Base-by-base conservation (phyloP, 2,113 vertebrate genomes). In the Scopus umbretta region DNA sequence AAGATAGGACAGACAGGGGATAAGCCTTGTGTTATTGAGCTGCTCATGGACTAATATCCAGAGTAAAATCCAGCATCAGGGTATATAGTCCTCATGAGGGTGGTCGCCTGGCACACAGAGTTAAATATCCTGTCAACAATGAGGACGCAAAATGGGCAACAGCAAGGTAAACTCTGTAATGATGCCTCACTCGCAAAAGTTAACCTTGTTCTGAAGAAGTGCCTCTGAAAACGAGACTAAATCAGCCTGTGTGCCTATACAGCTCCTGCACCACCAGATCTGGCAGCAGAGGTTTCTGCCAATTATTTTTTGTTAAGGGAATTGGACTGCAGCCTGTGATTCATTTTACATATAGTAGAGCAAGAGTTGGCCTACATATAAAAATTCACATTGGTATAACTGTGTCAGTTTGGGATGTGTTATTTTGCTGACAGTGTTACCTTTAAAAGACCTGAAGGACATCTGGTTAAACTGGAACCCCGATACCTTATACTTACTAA, bases 391-490 rank as follows among this genome's bases (percentile, higher is more conserved):
- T 76, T 92, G 96, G 76, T 79, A 14, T 45, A 96, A 94, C 92
- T 95, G 88, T 96, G 91, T 96, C 92, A 97, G 36, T 90, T 86
- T 80, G 61, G 92, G 76, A 90, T 96, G 94, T 94, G 92, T 96
- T 89, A 95, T 95, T 96, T 96, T 96, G 75, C 83, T 95, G 92
- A 93, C 90, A 92, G 92, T 79, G 95, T 90, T 95, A 96, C 94
- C 96, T 96, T 92, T 96, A 68, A 92, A 88, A 86, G 88, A 92
- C 96, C 94, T 92, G 59, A 83, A 92, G 88, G 43, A 86, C 36
- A 79, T 81, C 70, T 82, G 94, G 93, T 66, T 83, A 94, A 87
- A 85, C 96, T 81, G 85, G 56, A 85, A 67, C 40, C 25, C 23
- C 43, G 40, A 68, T 68, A 85, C 36, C 45, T 87, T 91, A 61